Evolutionary conservation across 2,113 vertebrate genomes (phyloP).

Genomic region (Dendrocopos noguchii): DNA sequence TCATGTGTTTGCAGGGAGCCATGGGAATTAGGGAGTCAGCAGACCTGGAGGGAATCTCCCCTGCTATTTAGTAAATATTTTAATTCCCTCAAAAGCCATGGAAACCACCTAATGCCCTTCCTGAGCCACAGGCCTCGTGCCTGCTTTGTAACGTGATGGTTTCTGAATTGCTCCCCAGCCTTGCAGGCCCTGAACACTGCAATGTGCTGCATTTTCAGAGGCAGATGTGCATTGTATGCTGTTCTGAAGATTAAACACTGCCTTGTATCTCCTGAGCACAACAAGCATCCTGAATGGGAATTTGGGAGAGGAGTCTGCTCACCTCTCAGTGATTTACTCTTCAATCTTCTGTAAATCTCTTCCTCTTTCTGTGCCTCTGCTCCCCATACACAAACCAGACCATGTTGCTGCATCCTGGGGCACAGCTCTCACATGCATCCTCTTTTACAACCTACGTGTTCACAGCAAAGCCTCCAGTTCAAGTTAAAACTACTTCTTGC

Average conservation of each 20-base stretch:
- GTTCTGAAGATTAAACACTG: neutral
- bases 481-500: neutral
- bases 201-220: neutral
- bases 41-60: neutral
- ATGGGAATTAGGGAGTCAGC: conserved; percentile 2
- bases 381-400: neutral
- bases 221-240: neutral
- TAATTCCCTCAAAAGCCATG: neutral
- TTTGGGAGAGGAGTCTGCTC: neutral
- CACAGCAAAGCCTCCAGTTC: neutral
- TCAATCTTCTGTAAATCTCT: conserved; percentile 14
- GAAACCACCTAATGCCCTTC: conserved; percentile 2
- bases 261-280: neutral
- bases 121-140: neutral
- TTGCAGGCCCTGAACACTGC: neutral
- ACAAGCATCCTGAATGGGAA: neutral
- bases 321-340: neutral
- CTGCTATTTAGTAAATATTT: conserved; percentile 38
- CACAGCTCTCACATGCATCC: neutral
- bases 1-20: neutral
- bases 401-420: too few relatives aligned
- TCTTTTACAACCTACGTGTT: neutral
- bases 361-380: neutral
- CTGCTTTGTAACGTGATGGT: neutral
- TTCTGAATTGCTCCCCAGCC: neutral